Conservation (phyloP, 2,888 invertebrate genomes). For the Flexamia atlantica region DNA sequence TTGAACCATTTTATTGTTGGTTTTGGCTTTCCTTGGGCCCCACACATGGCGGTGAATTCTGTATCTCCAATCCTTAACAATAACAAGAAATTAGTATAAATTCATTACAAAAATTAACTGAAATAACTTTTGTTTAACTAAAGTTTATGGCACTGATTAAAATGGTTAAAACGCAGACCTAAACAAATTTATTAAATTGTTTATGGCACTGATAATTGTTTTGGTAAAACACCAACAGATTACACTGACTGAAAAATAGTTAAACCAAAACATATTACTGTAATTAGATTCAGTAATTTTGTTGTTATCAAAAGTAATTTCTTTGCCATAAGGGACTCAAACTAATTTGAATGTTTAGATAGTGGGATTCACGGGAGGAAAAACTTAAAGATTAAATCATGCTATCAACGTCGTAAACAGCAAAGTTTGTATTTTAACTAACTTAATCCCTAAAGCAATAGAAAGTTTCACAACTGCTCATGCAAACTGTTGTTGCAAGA, state of each 20-base stretch:
- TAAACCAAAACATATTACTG: too few species aligned
- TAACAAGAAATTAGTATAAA: conserved; percentile 56
- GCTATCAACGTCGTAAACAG: conserved; percentile 14
- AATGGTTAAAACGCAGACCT: too few species aligned
- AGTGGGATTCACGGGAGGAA: background rate
- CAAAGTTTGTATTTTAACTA: conserved; percentile 38
- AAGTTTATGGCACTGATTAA: too few species aligned
- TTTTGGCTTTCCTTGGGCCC: conserved; percentile 92
- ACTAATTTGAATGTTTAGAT: background rate
- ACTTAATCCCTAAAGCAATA: conserved; percentile 45
- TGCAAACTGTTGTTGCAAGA: conserved; percentile 37
- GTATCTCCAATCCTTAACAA: conserved; percentile 83
- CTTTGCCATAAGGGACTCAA: too few species aligned
- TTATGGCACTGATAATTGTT: too few species aligned
- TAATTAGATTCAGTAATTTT: too few species aligned
- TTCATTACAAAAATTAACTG: background rate
- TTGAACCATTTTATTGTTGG: conserved; percentile 92
- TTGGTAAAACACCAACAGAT: background rate
- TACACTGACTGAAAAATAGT: background rate
- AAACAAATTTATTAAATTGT: too few species aligned
- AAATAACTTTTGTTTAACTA: too few species aligned
- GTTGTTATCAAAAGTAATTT: too few species aligned
- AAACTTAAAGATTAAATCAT: conserved; percentile 27
- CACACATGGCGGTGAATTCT: conserved; percentile 89
- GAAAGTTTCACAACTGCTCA: conserved; percentile 30